Evolutionary conservation across 2,888 invertebrate genomes (phyloP), one percentile per base, ranked within the genome.

Genomic region (Xestia ashworthii): DNA sequence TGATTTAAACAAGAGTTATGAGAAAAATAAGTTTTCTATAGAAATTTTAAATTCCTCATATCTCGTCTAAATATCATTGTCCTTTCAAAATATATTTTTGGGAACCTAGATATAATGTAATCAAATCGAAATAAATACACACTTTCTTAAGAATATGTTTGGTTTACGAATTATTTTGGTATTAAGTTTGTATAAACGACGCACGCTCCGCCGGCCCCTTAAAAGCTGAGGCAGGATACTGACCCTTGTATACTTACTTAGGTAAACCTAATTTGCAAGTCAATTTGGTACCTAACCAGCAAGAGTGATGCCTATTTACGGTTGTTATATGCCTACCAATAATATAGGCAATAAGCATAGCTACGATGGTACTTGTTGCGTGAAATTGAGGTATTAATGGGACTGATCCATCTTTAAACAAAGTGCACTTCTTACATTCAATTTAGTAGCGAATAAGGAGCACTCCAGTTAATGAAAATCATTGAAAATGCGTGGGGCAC

Each of bases 251-350:
- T 19, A 50, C 46, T 3, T 16, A 8, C 11, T 41, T 38, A 44
- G 55, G 70, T 67, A 74, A 78, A 69, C 44, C 53, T 79, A 55
- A 83, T 82, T 82, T 79, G 67, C 80, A 71, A 79, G 71, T 79
- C 58, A 68, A 81, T 72, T 72, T 67, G 19, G 9, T 53, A 48
- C 48, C 22, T 48, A 70, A 69, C 58, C 16, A 69, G n/a, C 32
- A 32, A 1, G 5, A 76, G 19, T 53, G 25, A 71, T 64, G 9
- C 25, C 22, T 64, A 50, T 76, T 60, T 60, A 60, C 46, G 9
- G 38, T 38, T 71, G 50, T 32, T 22, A 16, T 71, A 22, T 58
- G n/a, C 16, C 4, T 22, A 16, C 5, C 50, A 8, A 22, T 8
- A 19, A 14, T 14, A 22, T 41, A 65, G 12, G 22, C 22, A 50